These are phyloP conservation scores for Bombyx huttoni DNA, from an alignment of 2,888 invertebrate species.

Conservation along the genomic window DNA sequence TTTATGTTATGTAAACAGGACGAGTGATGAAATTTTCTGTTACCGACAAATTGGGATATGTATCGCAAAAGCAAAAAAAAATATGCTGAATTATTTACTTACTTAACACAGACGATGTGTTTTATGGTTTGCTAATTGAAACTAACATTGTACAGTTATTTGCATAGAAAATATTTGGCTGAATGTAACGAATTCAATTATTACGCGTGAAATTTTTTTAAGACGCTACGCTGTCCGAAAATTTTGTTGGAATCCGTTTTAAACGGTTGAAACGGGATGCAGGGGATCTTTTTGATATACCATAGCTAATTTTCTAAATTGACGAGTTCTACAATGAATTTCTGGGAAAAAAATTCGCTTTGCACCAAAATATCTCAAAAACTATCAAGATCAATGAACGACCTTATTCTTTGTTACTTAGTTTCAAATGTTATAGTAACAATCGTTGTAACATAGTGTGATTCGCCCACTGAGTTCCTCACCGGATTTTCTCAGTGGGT, in stretches of 20 bases:
- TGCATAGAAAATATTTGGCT: neutral
- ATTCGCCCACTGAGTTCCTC: too few species aligned
- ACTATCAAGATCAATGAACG: neutral
- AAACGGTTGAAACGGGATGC: neutral
- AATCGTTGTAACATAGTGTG: neutral
- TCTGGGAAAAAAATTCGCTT: neutral
- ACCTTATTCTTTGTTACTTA: neutral
- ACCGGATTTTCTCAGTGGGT: too few species aligned
- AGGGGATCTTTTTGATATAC: neutral
- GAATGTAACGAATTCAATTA: constrained; percentile 1
- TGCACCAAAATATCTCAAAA: neutral
- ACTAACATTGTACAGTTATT: neutral
- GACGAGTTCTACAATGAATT: neutral
- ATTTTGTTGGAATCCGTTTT: neutral
- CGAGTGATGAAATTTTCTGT: too few species aligned
- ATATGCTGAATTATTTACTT: too few species aligned
- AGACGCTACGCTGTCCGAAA: neutral
- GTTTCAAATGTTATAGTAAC: neutral
- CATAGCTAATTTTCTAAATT: neutral
- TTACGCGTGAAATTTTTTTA: neutral
- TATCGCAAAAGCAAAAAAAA: too few species aligned
- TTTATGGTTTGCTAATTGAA: too few species aligned
- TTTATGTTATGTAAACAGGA: too few species aligned
- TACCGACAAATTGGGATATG: too few species aligned
- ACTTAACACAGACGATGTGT: too few species aligned